Base-by-base conservation (phyloP, 2,113 vertebrate genomes). In the Oenanthe melanoleuca region DNA sequence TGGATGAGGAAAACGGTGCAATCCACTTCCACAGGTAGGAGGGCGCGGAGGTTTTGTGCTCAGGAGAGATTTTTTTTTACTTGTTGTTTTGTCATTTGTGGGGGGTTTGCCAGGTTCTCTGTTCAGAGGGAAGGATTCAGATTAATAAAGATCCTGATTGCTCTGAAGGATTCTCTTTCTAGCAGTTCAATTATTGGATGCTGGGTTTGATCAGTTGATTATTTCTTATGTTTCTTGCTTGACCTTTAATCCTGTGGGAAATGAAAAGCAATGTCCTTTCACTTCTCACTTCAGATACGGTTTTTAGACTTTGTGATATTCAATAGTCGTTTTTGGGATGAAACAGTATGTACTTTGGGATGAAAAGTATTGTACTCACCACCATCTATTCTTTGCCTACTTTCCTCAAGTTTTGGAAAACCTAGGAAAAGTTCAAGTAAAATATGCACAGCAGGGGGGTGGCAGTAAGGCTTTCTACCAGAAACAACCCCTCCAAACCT, bases 11-110 rank as follows among this genome's bases (percentile, higher is more conserved):
- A 98, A 98, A 98, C 98, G 0, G 98, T 97, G 29, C 98, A 98
- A 87, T 98, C 99, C 9, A 99, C 98, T 38, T 98, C 99, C 17
- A 99, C 98, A 95, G 99, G 99, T 99, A 97, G 93, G 98, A 89
- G 71, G 72, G 65, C 67, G 5, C 22, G 6, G 71, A 92, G 80
- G 33, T 45, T 86, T 89, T 34, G 17, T 11, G 44, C 52, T 40
- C 34, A 91, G 37, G 45, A 93, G 53, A 77, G 24, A 5, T 80
- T 73, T 77, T 44, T 37, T 14, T 80, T 44, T 14, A 8, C n/a
- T 52, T 28, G 31, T 53, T 63, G 9, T 34, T 21, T 37, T 10
- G 20, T 33, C 28, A 4, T 38, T 28, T 64, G 40, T 4, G 66
- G 66, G 64, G 34, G 9, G 2, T 16, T 52, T n/a, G 44, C 37